Base-by-base conservation (phyloP, 2,797 vertebrate genomes). In the Periophthalmus magnuspinnatus region DNA sequence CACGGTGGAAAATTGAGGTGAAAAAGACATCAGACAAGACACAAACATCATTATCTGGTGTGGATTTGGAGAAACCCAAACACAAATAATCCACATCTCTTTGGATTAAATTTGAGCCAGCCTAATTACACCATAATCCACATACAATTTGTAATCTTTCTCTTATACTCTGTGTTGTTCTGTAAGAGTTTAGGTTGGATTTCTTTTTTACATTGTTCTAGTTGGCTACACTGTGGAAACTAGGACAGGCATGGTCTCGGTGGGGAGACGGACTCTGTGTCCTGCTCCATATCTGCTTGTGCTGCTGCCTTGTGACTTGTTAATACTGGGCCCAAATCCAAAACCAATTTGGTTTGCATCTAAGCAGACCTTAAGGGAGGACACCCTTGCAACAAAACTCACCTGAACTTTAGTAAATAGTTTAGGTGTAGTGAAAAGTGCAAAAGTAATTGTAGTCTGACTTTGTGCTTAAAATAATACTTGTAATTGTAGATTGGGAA, bases 201-300 rank as follows among this genome's bases (percentile, higher is more conserved):
- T 32, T 70, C 55, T 34, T 28, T 32, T 21, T 58, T 50, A 28
- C 38, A 11, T 56, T 50, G 19, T 78, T 8, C 34, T 52, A 67
- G 70, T 60, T 22, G 59, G 48, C 82, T 72, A 68, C 59, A 24
- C 62, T 73, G 75, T 78, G 9, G 77, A 91, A 65, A 50, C 45
- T 87, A 86, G 86, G 82, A 62, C 87, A 73, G 76, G 41, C 41
- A 28, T 69, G 36, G 61, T 58, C 65, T 74, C 64, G 65, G 78
- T 68, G 67, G 10, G 65, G 71, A 78, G 70, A 32, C 66, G 32
- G 61, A 74, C 4, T 5, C 71, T 71, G 56, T 74, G 81, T 83
- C 72, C 83, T 88, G 76, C 81, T 86, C 77, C 72, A 77, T 66
- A 86, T 86, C 78, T 54, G 24, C 65, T 36, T 57, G 22, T 54